Evolutionary conservation across 2,888 invertebrate genomes (phyloP).

Genomic region (Charanyca ferruginea): DNA sequence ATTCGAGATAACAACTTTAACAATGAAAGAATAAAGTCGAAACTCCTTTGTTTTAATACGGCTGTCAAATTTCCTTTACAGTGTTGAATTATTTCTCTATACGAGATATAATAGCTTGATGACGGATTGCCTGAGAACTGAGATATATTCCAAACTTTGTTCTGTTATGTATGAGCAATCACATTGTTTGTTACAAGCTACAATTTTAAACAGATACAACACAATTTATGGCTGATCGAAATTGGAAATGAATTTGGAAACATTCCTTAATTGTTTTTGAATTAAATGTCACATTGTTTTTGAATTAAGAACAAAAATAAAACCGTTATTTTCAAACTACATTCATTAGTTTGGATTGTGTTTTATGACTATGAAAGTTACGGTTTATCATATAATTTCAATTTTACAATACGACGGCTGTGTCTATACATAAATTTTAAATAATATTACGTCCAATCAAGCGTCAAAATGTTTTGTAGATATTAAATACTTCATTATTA

Average conservation of each 20-base stretch:
- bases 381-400: conserved; percentile 34
- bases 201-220: conserved; percentile 24
- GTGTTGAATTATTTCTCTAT: conserved; percentile 63
- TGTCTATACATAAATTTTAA: conserved; percentile 34
- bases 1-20: conserved; percentile 46
- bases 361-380: conserved; percentile 52
- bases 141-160: conserved; percentile 53
- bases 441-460: conserved; percentile 42
- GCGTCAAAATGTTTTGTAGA: conserved; percentile 47
- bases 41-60: conserved; percentile 46
- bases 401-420: conserved; percentile 38
- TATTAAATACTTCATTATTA: conserved; percentile 53
- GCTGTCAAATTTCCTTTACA: conserved; percentile 62
- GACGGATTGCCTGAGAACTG: conserved; percentile 51
- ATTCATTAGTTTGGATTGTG: conserved; percentile 29
- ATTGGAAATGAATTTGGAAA: conserved; percentile 33
- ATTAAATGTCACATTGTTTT: conserved; percentile 19
- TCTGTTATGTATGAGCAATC: conserved; percentile 34
- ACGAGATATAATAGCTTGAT: conserved; percentile 45
- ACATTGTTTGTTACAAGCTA: conserved; percentile 29
- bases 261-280: conserved; percentile 5
- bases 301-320: conserved; percentile 12
- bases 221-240: conserved; percentile 22
- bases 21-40: conserved; percentile 23
- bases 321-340: conserved; percentile 3